Evolutionary conservation across 2,888 invertebrate species (phyloP), one percentile per base, ranked within the genome.

Genomic region (Temnothorax unifasciatus): DNA sequence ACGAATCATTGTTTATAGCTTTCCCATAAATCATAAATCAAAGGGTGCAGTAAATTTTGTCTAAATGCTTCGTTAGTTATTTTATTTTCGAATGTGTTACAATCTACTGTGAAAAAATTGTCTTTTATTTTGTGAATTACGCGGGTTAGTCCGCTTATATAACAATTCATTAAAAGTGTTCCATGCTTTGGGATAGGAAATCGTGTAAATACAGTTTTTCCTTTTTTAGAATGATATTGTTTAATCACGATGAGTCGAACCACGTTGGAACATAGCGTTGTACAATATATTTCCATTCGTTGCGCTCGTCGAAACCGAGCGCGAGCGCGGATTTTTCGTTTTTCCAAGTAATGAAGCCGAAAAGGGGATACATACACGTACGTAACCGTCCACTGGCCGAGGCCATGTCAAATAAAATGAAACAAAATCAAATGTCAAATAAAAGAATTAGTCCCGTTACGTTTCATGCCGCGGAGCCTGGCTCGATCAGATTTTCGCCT

Each of bases 361-460:
- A 81, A 81, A 59, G 25, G 15, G 57, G 34, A 44, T 47, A 44
- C 21, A 5, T 13, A 38, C 25, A n/a, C 29, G 18, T n/a, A 15
- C 18, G 41, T 44, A 29, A 57, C 44, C 57, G 54, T 15, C 54
- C 77, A 15, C 34, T 34, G 79, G 79, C 34, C 44, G 59, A 9
- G 57, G 41, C 47, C 54, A 41, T 25, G 64, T 64, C 34, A 21
- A 57, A 76, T 64, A 68, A 44, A 77, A 57, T 44, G 54, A 68
- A 77, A 77, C n/a, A 77, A 54, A 50, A 75, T 68, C 68, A 57
- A 64, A 68, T 81, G 79, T 74, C 79, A 74, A 59, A 73, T 74
- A 74, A 81, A 81, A 61, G 59, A 73, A 73, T 81, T 61, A 81
- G 79, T 44, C 47, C 59, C 79, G 79, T 73, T 59, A 71, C 21